Percentiles rank a stretch among this genome's conserved stretches.
Evolutionary conservation across 2,888 invertebrate genomes (phyloP).

Genomic region (Azorinus chamasolen): DNA sequence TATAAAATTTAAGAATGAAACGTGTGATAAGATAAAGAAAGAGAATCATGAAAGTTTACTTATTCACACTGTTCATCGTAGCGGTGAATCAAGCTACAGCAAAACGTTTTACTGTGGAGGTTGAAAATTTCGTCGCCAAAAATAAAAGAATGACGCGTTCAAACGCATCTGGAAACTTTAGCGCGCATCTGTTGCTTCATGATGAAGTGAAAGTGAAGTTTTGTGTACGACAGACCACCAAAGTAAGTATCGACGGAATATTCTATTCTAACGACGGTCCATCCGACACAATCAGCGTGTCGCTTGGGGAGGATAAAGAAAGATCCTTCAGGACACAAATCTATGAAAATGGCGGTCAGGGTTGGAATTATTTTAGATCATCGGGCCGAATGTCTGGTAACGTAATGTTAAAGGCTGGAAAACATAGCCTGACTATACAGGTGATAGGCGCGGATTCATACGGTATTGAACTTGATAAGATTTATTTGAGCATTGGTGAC

Average conservation of each 20-base stretch:
- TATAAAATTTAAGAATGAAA: too few relatives aligned
- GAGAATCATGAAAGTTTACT: too few relatives aligned
- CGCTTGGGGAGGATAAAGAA: constrained; percentile 30
- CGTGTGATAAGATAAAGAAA: too few relatives aligned
- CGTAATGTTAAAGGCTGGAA: constrained; percentile 37
- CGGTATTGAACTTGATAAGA: constrained; percentile 64
- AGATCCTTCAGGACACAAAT: constrained; percentile 33
- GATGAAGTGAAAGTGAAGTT: constrained; percentile 50
- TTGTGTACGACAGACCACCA: constrained; percentile 39
- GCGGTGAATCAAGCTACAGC: constrained; percentile 1
- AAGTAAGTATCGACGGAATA: constrained; percentile 33
- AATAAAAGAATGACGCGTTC: constrained; percentile 49
- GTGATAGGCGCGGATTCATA: constrained; percentile 47
- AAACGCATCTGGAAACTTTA: constrained; percentile 50
- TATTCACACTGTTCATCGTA: too few relatives aligned
- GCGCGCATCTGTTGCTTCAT: constrained; percentile 37
- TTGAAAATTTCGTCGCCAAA: constrained; percentile 41
- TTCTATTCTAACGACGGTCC: constrained; percentile 58
- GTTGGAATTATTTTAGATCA: constrained; percentile 61
- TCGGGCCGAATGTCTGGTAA: constrained; percentile 29
- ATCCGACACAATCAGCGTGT: constrained; percentile 20
- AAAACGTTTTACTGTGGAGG: constrained; percentile 48
- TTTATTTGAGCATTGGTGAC: constrained; percentile 53
- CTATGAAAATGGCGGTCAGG: constrained; percentile 38
- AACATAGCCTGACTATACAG: constrained; percentile 48